Percentiles rank a stretch among this genome's conserved stretches.
These are phyloP conservation scores for Cromileptes altivelis DNA, from an alignment of 2,113 vertebrate species.

Conservation along the genomic window DNA sequence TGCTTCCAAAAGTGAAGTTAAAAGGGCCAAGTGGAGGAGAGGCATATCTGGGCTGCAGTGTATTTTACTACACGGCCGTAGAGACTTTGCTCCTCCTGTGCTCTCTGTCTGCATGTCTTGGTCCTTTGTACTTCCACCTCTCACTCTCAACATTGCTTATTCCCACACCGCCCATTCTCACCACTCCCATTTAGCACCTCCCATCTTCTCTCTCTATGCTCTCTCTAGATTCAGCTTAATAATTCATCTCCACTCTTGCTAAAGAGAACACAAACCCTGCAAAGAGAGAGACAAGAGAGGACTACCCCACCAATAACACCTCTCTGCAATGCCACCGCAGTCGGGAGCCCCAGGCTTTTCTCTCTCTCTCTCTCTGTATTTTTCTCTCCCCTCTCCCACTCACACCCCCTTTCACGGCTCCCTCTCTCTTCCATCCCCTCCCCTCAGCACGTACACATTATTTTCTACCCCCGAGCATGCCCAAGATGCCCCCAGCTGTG, in stretches of 20 bases:
- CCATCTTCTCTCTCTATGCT: constrained; percentile 33
- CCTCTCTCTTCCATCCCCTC: constrained; percentile 47
- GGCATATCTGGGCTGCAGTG: constrained; percentile 5
- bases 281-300: constrained; percentile 48
- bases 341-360: constrained; percentile 69
- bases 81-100: constrained; percentile 29
- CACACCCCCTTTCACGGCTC: constrained; percentile 40
- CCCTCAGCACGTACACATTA: constrained; percentile 62
- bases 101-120: constrained; percentile 29
- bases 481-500: constrained; percentile 80
- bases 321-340: constrained; percentile 70
- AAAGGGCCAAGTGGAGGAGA: constrained; percentile 49
- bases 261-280: constrained; percentile 68
- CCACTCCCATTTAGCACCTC: constrained; percentile 48
- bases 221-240: constrained; percentile 69
- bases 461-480: constrained; percentile 79
- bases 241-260: constrained; percentile 72
- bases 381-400: not conserved
- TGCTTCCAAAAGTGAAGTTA: constrained; percentile 57
- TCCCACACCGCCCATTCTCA: constrained; percentile 43
- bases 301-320: constrained; percentile 60
- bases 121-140: constrained; percentile 33
- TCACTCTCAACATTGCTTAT: constrained; percentile 36
- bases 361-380: constrained; percentile 17
- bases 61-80: constrained; percentile 33